These are phyloP conservation scores for Eutrigla gurnardus DNA, from an alignment of 2,797 vertebrate genomes.

Conservation along the genomic window DNA sequence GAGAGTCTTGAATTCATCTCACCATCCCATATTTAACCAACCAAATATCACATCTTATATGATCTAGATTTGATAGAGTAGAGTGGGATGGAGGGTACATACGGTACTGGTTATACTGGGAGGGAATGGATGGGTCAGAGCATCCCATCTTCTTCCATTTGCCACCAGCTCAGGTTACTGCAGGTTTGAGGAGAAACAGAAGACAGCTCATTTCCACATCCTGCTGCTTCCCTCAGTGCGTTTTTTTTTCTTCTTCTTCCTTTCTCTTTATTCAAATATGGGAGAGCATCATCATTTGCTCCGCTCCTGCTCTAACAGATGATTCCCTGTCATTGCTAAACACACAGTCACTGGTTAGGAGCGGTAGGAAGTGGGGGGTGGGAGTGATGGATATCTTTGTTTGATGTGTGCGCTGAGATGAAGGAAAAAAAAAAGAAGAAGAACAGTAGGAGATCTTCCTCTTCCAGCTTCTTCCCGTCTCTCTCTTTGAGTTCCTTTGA, in stretches of 20 bases:
- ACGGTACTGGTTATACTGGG: slow-evolving; percentile 40
- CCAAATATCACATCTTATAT: neutral
- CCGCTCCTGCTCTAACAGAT: slow-evolving; percentile 54
- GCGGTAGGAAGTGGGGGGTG: slow-evolving; percentile 48
- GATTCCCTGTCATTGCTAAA: slow-evolving; percentile 70
- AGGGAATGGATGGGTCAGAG: slow-evolving; percentile 67
- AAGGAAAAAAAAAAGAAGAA: slow-evolving; percentile 6
- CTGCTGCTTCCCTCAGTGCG: slow-evolving; percentile 1
- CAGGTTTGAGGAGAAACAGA: slow-evolving; percentile 34
- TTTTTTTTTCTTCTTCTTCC: neutral
- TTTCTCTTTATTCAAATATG: slow-evolving; percentile 26
- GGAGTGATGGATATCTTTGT: slow-evolving; percentile 79
- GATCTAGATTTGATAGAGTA: neutral
- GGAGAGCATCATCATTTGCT: slow-evolving; percentile 50
- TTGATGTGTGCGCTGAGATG: slow-evolving; percentile 69
- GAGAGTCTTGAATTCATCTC: slow-evolving; percentile 30
- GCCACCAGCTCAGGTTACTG: slow-evolving; percentile 63
- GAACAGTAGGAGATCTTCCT: slow-evolving; percentile 62
- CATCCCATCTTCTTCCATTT: neutral
- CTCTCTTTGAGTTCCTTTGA: slow-evolving; percentile 36
- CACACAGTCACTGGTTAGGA: slow-evolving; percentile 59
- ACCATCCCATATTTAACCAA: slow-evolving; percentile 5
- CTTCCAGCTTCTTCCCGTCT: slow-evolving; percentile 33
- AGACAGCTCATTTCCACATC: slow-evolving; percentile 17
- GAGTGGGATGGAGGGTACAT: neutral